These are phyloP conservation scores for Lerista edwardsae DNA, from an alignment of 2,797 vertebrate genomes.

Conservation along the genomic window DNA sequence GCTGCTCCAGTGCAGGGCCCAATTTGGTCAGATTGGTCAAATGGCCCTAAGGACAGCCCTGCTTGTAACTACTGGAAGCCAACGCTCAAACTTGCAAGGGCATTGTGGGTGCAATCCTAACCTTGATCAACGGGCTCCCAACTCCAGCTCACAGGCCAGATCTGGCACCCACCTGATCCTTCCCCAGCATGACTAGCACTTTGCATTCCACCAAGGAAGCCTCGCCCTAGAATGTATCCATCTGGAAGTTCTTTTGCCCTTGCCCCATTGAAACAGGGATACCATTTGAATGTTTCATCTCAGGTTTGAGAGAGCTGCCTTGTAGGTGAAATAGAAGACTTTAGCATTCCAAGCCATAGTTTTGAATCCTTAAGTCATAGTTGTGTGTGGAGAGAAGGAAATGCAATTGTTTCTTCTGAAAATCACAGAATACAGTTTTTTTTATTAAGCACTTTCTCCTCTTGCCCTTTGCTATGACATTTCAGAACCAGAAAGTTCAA, in stretches of 20 bases:
- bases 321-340: not conserved
- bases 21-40: too few species aligned
- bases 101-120: not conserved
- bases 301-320: not conserved
- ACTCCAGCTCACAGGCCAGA: too few species aligned
- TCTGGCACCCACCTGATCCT: too few species aligned
- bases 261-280: not conserved
- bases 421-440: not conserved
- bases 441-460: not conserved
- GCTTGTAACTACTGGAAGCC: not conserved
- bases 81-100: not conserved
- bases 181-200: too few species aligned
- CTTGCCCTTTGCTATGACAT: not conserved
- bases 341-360: not conserved
- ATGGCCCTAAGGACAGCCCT: too few species aligned
- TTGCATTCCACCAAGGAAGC: too few species aligned
- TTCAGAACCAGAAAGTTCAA: not conserved
- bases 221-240: too few species aligned
- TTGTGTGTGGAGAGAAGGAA: not conserved
- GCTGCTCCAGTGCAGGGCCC: too few species aligned
- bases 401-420: not conserved
- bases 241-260: not conserved
- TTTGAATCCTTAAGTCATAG: not conserved
- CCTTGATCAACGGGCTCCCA: too few species aligned
- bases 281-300: not conserved